A percentile compares a stretch with the other conserved stretches of the same genome.
These are phyloP conservation scores for Nomada goodeniana DNA, from an alignment of 2,888 invertebrate species.

Conservation along the genomic window DNA sequence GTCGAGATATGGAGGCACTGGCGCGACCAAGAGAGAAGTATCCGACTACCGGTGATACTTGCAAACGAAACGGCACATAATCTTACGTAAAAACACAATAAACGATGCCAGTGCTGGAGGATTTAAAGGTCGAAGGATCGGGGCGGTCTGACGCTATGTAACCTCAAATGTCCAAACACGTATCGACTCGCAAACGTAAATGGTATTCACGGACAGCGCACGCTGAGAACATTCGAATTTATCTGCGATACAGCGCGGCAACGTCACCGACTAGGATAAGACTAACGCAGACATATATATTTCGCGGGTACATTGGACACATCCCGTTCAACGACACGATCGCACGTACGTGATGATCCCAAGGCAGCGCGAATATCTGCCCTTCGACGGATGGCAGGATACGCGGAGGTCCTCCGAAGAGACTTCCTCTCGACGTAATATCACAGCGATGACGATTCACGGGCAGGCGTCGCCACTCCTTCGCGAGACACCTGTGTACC, in stretches of 20 bases:
- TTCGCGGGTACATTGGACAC: constrained; percentile 19
- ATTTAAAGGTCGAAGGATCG: background rate
- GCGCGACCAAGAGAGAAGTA: background rate
- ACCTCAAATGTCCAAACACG: constrained; percentile 26
- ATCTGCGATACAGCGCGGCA: constrained; percentile 23
- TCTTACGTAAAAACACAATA: constrained; percentile 36
- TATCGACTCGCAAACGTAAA: background rate
- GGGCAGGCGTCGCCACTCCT: constrained; percentile 68
- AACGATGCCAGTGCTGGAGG: background rate
- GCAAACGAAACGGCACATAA: background rate
- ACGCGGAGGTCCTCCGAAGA: constrained; percentile 25
- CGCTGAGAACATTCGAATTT: constrained; percentile 27
- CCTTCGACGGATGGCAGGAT: constrained; percentile 57
- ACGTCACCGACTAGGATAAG: constrained; percentile 20
- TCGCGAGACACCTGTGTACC: constrained; percentile 69
- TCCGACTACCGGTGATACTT: background rate
- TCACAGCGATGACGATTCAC: constrained; percentile 58
- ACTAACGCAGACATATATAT: constrained; percentile 5
- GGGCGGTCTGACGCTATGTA: constrained; percentile 16
- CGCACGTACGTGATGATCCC: constrained; percentile 46
- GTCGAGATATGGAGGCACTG: constrained; percentile 8
- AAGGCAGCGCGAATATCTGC: constrained; percentile 57
- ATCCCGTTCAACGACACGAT: background rate
- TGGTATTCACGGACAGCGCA: background rate
- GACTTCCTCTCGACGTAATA: constrained; percentile 46